Base-by-base conservation (phyloP, 2,888 invertebrate genomes). In the Litoditis marina region DNA sequence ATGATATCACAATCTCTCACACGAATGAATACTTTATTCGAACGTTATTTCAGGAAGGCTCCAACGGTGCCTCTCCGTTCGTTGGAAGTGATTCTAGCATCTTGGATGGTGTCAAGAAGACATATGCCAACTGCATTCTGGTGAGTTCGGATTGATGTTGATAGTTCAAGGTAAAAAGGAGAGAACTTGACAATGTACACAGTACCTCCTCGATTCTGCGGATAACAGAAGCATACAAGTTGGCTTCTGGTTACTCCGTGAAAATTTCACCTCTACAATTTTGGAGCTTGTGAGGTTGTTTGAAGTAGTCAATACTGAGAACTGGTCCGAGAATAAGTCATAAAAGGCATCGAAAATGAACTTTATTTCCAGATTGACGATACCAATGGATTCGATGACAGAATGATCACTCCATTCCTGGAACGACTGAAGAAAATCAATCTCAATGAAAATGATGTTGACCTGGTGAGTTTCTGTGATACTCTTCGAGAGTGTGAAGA, bases 341-440 rank as follows among this genome's bases (percentile, higher is more conserved):
- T n/a, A 36, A 36, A 36, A 1, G n/a, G n/a, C 0, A 52, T 63
- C 5, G 60, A 60, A 51, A 22, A 13, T 19, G 11, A 51, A 25
- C 11, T 30, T 16, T 51, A 16, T 7, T 63, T 63, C 32, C 66
- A 76, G 70, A 70, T 76, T 16, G 72, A 73, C 58, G 68, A 73
- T 47, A 63, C 64, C 7, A 65, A 65, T 34, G 70, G 70, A 13
- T 76, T 70, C 46, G 67, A 70, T 31, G 69, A 72, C 56, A 47
- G 67, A 8, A 44, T 76, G 46, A 49, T 73, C 25, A 65, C 69
- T 25, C 66, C 62, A 5, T 76, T 76, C 57, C 53, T 68, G n/a
- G 53, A 62, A 27, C 51, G 65, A 60, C 64, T 76, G 31, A 52
- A 70, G 2, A 44, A 60, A 16, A 54, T 60, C 22, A 59, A 59